Evolutionary conservation across 2,113 vertebrate genomes (phyloP).

Genomic region (Melanostigma gelatinosum): DNA sequence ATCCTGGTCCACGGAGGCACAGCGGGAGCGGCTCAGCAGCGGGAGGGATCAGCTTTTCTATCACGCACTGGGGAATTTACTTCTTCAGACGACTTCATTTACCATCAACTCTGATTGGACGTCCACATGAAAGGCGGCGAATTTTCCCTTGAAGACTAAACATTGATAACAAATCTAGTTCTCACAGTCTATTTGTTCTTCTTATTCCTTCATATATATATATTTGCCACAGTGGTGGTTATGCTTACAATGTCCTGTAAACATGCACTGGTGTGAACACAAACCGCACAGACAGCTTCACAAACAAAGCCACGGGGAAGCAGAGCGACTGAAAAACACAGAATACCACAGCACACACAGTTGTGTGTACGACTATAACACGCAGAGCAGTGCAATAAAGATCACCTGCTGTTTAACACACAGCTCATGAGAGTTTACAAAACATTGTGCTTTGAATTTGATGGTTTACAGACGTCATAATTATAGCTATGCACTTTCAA

Average conservation of each 20-base stretch:
- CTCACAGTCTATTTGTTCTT: background rate
- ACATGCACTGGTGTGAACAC: background rate
- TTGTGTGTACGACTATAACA: background rate
- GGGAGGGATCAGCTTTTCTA: too few relatives aligned
- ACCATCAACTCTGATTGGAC: too few relatives aligned
- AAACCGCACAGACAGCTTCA: background rate
- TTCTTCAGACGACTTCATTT: too few relatives aligned
- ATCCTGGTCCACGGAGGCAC: too few relatives aligned
- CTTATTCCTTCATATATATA: background rate
- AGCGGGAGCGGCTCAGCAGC: too few relatives aligned
- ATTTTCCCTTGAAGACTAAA: background rate
- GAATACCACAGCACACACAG: constrained; percentile 1
- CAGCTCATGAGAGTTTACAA: background rate
- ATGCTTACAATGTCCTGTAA: background rate
- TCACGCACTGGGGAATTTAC: too few relatives aligned
- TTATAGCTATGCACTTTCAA: background rate
- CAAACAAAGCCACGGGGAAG: background rate
- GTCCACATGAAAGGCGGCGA: too few relatives aligned
- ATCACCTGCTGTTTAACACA: background rate
- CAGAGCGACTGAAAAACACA: background rate
- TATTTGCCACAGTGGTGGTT: background rate
- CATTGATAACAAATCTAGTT: background rate
- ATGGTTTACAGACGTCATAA: background rate
- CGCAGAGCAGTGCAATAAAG: background rate
- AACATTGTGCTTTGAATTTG: constrained; percentile 1